phyloP scores from a whole-genome alignment of 2,797 vertebrate genomes.

The Darevskia mixta region DNA sequence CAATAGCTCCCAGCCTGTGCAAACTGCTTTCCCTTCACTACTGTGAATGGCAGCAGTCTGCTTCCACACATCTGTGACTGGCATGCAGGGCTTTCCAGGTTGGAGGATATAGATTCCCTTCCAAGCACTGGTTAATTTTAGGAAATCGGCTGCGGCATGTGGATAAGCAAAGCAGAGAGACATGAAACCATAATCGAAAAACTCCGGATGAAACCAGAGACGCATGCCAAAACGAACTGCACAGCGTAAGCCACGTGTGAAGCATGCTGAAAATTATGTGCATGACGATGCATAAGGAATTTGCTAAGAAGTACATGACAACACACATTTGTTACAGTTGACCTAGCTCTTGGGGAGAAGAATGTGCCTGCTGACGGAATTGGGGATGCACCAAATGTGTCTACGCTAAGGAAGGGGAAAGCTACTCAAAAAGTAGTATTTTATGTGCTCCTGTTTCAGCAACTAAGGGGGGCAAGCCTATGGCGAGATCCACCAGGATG shows the following conservation, averaged over 20 bases:
- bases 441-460: not conserved
- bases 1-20: not conserved
- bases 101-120: not conserved
- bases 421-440: slow-evolving; percentile 31
- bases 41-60: not conserved
- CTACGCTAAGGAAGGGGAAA: not conserved
- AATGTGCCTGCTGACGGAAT: slow-evolving; percentile 25
- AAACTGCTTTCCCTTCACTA: not conserved
- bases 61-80: not conserved
- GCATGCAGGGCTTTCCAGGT: not conserved
- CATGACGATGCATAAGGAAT: slow-evolving; percentile 51
- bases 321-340: slow-evolving; percentile 54
- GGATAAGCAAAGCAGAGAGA: not conserved
- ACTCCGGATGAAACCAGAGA: slow-evolving; percentile 38
- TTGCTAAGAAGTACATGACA: slow-evolving; percentile 42
- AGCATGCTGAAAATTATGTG: slow-evolving; percentile 60
- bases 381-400: not conserved
- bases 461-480: not conserved
- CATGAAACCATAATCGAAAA: slow-evolving; percentile 40
- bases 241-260: slow-evolving; percentile 39
- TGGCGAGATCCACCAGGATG: too few species aligned
- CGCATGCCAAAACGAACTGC: slow-evolving; percentile 41
- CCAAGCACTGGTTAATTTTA: slow-evolving; percentile 14
- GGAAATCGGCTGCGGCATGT: not conserved
- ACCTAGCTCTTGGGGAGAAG: slow-evolving; percentile 40